These are phyloP conservation scores for Coboldia fuscipes DNA, from an alignment of 1,140 invertebrate genomes.

Conservation along the genomic window DNA sequence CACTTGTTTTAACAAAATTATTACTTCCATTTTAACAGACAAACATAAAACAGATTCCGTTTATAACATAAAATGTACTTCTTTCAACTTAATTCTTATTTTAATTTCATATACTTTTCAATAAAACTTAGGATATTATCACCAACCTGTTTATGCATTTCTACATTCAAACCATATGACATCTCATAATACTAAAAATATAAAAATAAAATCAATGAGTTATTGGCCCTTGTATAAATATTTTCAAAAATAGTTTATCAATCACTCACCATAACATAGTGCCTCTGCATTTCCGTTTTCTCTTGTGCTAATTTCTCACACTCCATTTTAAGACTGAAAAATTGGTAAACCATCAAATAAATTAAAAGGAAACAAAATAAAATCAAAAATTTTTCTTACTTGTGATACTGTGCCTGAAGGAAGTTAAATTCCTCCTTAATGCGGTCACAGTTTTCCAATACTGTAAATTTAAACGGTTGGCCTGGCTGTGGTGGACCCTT, in stretches of 20 bases:
- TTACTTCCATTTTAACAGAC: no score
- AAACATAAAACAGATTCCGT: no score
- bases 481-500: slow-evolving; percentile 68
- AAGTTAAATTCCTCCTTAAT: slow-evolving; percentile 96
- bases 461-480: slow-evolving; percentile 80
- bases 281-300: slow-evolving; percentile 94
- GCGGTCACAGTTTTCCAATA: slow-evolving; percentile 77
- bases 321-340: slow-evolving; percentile 46
- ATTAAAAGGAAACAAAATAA: not conserved
- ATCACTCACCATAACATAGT: slow-evolving; percentile 88
- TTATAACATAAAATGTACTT: no score
- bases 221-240: no score
- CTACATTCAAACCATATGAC: slow-evolving; percentile 91
- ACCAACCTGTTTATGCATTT: slow-evolving; percentile 96
- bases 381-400: slow-evolving; percentile 38
- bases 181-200: slow-evolving; percentile 94
- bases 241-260: slow-evolving; percentile 1
- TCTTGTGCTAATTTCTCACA: slow-evolving; percentile 86
- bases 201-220: slow-evolving; percentile 13
- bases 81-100: no score
- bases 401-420: slow-evolving; percentile 89
- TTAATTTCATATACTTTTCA: not conserved
- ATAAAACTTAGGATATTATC: not conserved
- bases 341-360: not conserved
- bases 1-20: no score